phyloP scores from a whole-genome alignment of 2,797 vertebrate species.

The Sarcoramphus papa region DNA sequence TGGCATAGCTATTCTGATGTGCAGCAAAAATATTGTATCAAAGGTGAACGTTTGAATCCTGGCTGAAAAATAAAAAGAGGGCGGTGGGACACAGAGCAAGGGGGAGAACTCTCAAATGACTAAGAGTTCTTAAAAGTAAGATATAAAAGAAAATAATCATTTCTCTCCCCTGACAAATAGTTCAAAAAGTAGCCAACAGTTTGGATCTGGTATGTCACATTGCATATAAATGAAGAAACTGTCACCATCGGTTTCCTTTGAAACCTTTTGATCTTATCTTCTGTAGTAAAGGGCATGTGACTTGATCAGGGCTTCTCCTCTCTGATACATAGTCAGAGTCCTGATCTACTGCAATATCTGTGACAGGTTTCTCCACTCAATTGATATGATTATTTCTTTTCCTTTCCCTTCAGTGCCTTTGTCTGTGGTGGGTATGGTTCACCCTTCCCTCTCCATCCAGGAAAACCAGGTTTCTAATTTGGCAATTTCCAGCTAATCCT shows the following conservation, averaged over 20 bases:
- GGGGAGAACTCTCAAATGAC: constrained; percentile 68
- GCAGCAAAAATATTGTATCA: constrained; percentile 72
- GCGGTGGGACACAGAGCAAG: constrained; percentile 9
- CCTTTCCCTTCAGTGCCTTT: background rate
- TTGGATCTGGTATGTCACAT: constrained; percentile 71
- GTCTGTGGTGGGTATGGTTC: background rate
- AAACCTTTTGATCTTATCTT: constrained; percentile 72
- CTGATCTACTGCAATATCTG: background rate
- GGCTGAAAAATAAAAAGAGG: constrained; percentile 47
- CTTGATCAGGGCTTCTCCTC: constrained; percentile 14
- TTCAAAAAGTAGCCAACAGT: constrained; percentile 77
- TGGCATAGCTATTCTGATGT: constrained; percentile 71
- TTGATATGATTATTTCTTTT: background rate
- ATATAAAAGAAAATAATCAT: constrained; percentile 75
- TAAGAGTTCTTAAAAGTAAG: constrained; percentile 76
- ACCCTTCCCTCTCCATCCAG: background rate
- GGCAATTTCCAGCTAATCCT: background rate
- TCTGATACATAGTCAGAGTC: background rate
- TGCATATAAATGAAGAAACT: constrained; percentile 76
- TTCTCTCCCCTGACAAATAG: constrained; percentile 75
- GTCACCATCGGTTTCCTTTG: constrained; percentile 70
- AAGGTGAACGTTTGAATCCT: constrained; percentile 67
- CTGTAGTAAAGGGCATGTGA: constrained; percentile 46
- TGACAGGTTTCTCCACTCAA: background rate
- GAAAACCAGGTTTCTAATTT: background rate